A percentile compares a stretch with the other conserved stretches of the same genome.
Conservation (phyloP, 35 echinoderm and acorn worm species). For the Lytechinus pictus region DNA sequence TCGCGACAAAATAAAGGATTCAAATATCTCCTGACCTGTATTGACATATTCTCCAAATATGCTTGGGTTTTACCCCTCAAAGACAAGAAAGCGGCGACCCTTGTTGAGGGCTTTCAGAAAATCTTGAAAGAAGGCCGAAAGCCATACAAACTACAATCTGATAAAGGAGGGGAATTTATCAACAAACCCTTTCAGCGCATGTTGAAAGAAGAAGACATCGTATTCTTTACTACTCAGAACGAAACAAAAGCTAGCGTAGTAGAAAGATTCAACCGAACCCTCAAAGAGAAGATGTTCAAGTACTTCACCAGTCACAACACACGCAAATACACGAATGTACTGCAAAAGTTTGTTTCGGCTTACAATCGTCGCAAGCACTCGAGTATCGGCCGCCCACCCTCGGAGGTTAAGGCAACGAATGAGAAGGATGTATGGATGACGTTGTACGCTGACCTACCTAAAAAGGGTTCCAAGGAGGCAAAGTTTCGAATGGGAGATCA, state of each 20-base stretch:
- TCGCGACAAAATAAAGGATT: slow-evolving; percentile 33
- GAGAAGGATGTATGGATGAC: slow-evolving; percentile 68
- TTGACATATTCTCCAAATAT: slow-evolving; percentile 67
- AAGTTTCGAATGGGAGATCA: slow-evolving; percentile 64
- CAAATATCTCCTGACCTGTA: slow-evolving; percentile 46
- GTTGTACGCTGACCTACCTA: slow-evolving; percentile 47
- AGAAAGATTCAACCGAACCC: slow-evolving; percentile 79
- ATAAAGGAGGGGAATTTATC: slow-evolving; percentile 67
- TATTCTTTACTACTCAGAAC: slow-evolving; percentile 79
- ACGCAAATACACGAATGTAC: slow-evolving; percentile 41
- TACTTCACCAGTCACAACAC: slow-evolving; percentile 83
- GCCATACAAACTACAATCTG: slow-evolving; percentile 41
- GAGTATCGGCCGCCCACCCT: slow-evolving; percentile 65
- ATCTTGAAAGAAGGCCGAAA: slow-evolving; percentile 18
- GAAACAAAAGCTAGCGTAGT: slow-evolving; percentile 82
- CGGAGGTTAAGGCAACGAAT: slow-evolving; percentile 37
- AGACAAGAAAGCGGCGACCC: slow-evolving; percentile 38
- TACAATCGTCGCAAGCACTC: slow-evolving; percentile 72
- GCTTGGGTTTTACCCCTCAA: slow-evolving; percentile 63
- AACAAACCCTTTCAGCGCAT: slow-evolving; percentile 66
- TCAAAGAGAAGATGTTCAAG: slow-evolving; percentile 73
- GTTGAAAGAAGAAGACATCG: slow-evolving; percentile 50
- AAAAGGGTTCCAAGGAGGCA: slow-evolving; percentile 4
- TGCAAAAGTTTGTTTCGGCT: slow-evolving; percentile 24
- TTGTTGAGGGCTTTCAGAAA: not conserved